Percentiles rank a stretch among this genome's conserved stretches.
Conservation (phyloP, 2,888 invertebrate genomes). For the Caenorhabditis panamensis region DNA sequence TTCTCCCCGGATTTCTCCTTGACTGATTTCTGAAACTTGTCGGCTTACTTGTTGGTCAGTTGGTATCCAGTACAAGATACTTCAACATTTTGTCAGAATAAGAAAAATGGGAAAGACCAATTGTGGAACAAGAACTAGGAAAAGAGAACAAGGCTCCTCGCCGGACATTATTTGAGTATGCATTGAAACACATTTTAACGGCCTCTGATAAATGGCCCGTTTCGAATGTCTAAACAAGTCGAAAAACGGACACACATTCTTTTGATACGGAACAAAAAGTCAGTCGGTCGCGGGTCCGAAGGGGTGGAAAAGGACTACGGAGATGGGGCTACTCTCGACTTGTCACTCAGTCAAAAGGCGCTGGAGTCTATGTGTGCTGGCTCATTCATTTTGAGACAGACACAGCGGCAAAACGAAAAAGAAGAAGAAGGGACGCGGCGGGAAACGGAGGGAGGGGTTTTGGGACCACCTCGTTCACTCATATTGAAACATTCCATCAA, state of each 20-base stretch:
- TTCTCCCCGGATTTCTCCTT: no score
- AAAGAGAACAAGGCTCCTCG: conserved; percentile 16
- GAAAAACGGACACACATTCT: conserved; percentile 29
- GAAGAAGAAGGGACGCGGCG: conserved; percentile 11
- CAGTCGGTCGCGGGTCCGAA: conserved; percentile 28
- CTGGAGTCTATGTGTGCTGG: conserved; percentile 28
- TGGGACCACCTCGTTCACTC: conserved; percentile 60
- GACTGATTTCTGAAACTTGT: no score
- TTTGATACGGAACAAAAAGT: conserved; percentile 23
- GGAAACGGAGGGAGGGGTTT: conserved; percentile 24
- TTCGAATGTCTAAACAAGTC: conserved; percentile 36
- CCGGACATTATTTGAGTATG: conserved; percentile 54
- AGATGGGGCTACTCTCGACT: conserved; percentile 58
- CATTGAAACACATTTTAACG: conserved; percentile 60
- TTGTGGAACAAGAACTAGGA: conserved; percentile 22
- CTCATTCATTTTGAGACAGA: conserved; percentile 54
- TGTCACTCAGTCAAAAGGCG: conserved; percentile 58
- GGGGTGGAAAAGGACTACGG: conserved; percentile 38
- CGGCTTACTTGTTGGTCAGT: no score
- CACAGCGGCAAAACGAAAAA: conserved; percentile 4
- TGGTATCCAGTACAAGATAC: no score
- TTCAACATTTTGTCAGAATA: no score
- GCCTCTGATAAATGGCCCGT: conserved; percentile 51
- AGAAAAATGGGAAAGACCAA: not conserved
- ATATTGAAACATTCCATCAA: conserved; percentile 60